These are phyloP conservation scores for Eudasyphora cyanicolor DNA, from an alignment of 2,888 invertebrate genomes.

Conservation along the genomic window DNA sequence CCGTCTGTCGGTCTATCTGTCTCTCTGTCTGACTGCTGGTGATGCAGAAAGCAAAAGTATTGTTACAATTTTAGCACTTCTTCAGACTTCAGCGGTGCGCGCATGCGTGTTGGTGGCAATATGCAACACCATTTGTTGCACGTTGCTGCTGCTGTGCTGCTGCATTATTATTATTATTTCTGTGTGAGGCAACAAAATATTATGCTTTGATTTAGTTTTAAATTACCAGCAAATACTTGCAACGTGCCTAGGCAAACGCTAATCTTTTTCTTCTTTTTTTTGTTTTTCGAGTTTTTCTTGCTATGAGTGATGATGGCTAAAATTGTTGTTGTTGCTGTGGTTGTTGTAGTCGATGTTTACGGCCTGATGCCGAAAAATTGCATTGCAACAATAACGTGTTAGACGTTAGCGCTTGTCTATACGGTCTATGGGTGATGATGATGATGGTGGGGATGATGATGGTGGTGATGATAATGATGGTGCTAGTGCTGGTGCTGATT, in stretches of 20 bases:
- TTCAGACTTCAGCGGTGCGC: neutral
- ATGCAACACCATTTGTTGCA: slow-evolving; percentile 33
- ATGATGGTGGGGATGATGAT: slow-evolving; percentile 1
- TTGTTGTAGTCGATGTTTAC: slow-evolving; percentile 29
- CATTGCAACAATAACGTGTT: slow-evolving; percentile 32
- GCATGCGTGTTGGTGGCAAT: neutral
- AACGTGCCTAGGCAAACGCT: slow-evolving; percentile 52
- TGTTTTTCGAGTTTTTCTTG: neutral
- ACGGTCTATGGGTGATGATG: slow-evolving; percentile 26
- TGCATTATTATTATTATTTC: neutral
- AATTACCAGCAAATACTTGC: slow-evolving; percentile 57
- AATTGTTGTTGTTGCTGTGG: slow-evolving; percentile 26
- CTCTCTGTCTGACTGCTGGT: neutral
- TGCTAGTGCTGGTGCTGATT: neutral
- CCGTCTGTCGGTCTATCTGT: no score
- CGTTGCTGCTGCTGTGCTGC: slow-evolving; percentile 4
- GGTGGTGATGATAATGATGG: neutral
- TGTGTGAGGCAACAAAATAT: slow-evolving; percentile 23
- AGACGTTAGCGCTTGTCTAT: neutral
- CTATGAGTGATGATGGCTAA: slow-evolving; percentile 37
- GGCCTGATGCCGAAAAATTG: slow-evolving; percentile 55
- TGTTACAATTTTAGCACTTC: slow-evolving; percentile 58
- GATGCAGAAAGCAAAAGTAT: slow-evolving; percentile 54
- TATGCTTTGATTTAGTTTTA: slow-evolving; percentile 55
- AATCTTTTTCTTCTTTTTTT: neutral